phyloP scores from a whole-genome alignment of 2,113 vertebrate species.

The Canis aureus region DNA sequence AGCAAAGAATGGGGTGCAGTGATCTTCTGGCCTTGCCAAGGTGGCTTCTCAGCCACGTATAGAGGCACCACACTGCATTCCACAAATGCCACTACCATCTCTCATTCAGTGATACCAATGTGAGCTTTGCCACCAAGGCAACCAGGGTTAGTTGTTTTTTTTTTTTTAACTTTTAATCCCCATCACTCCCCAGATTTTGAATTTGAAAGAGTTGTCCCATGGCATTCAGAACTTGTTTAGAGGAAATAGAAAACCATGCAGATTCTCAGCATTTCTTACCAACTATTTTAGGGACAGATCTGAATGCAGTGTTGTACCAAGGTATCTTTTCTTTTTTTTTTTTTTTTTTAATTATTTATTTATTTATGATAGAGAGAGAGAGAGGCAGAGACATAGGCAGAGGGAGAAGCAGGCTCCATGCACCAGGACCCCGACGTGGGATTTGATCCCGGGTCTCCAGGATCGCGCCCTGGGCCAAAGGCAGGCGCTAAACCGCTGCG shows the following conservation, averaged over 20 bases:
- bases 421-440: too few relatives aligned
- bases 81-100: background rate
- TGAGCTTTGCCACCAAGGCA: background rate
- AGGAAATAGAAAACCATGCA: background rate
- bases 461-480: too few relatives aligned
- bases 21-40: background rate
- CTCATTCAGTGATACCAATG: background rate
- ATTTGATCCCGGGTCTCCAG: too few relatives aligned
- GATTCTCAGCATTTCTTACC: background rate
- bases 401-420: too few relatives aligned
- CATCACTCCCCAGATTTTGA: background rate
- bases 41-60: background rate
- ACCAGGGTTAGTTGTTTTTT: background rate
- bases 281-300: background rate
- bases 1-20: background rate
- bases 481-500: too few relatives aligned
- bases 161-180: background rate
- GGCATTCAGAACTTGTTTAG: background rate
- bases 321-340: background rate
- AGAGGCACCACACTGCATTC: background rate
- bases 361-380: too few relatives aligned
- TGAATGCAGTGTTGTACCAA: background rate
- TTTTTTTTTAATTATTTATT: too few relatives aligned
- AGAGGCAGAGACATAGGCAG: too few relatives aligned
- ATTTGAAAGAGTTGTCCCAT: background rate